phyloP scores from a whole-genome alignment of 2,797 vertebrate genomes.

The Cuculus canorus region DNA sequence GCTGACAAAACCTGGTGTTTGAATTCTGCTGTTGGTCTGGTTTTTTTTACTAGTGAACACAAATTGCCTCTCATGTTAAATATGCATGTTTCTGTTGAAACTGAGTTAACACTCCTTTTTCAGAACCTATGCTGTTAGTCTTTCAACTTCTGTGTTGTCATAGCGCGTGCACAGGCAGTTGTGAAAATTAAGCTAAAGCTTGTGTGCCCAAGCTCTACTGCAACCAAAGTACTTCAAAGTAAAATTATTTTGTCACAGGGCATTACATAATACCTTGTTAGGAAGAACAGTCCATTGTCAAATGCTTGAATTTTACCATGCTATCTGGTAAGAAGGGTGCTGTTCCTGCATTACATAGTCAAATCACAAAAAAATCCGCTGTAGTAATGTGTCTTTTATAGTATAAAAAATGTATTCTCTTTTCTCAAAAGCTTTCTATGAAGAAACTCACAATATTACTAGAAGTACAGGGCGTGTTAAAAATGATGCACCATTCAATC shows the following conservation, averaged over 20 bases:
- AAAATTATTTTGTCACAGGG: neutral
- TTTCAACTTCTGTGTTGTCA: neutral
- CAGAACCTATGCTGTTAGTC: neutral
- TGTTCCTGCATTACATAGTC: neutral
- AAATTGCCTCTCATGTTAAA: neutral
- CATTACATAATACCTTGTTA: neutral
- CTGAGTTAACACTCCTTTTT: neutral
- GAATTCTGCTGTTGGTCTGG: too few species aligned
- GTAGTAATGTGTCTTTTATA: neutral
- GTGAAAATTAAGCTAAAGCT: neutral
- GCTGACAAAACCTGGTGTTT: neutral
- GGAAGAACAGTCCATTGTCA: neutral
- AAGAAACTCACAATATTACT: neutral
- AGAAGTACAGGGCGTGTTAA: neutral
- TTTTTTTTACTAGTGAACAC: too few species aligned
- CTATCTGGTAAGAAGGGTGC: neutral
- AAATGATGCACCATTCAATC: neutral
- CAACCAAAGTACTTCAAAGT: neutral
- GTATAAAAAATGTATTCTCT: neutral
- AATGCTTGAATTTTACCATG: neutral
- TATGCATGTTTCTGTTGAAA: neutral
- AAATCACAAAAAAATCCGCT: neutral
- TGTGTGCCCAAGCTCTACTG: neutral
- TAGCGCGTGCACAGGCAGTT: accelerated
- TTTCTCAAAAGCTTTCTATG: neutral